A percentile compares a stretch with the other conserved stretches of the same genome.
Evolutionary conservation across 1,140 invertebrate genomes (phyloP).

Genomic region (Nephotettix cincticeps): DNA sequence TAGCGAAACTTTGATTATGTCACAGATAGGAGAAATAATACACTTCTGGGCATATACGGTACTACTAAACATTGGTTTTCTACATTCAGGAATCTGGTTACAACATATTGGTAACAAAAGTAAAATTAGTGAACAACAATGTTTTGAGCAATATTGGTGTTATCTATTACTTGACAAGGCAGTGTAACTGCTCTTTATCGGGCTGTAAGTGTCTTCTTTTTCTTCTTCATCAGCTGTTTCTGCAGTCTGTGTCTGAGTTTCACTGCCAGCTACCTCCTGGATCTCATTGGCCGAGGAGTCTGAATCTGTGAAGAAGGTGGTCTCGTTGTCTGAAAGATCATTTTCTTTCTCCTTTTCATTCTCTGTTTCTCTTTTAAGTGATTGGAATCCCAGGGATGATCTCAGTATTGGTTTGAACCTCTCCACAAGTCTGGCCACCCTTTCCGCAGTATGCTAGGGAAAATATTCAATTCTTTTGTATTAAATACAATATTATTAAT

Average conservation of each 20-base stretch:
- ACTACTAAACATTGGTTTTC: no score
- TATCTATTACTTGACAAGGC: conserved; percentile 24
- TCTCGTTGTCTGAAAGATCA: neutral
- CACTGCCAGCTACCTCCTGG: neutral
- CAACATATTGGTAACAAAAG: neutral
- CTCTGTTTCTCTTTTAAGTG: conserved; percentile 31
- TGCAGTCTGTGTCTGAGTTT: neutral
- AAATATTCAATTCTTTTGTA: no score
- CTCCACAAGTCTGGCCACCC: conserved; percentile 35
- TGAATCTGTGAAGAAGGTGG: neutral
- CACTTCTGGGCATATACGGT: no score
- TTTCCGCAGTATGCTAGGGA: conserved; percentile 37
- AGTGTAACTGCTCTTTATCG: conserved; percentile 22
- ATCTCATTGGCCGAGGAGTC: neutral
- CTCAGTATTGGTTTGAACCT: conserved; percentile 35
- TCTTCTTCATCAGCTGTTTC: neutral
- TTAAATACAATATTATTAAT: no score
- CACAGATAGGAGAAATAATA: no score
- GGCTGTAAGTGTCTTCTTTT: no score
- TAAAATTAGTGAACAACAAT: neutral
- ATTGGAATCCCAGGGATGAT: conserved; percentile 30
- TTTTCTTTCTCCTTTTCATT: conserved; percentile 4
- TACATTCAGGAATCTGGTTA: no score
- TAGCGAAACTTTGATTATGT: no score
- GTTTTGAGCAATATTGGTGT: neutral